Percentiles rank a stretch among this genome's conserved stretches.
phyloP scores from a whole-genome alignment of 2,797 vertebrate genomes.

The Simalia tracyae region DNA sequence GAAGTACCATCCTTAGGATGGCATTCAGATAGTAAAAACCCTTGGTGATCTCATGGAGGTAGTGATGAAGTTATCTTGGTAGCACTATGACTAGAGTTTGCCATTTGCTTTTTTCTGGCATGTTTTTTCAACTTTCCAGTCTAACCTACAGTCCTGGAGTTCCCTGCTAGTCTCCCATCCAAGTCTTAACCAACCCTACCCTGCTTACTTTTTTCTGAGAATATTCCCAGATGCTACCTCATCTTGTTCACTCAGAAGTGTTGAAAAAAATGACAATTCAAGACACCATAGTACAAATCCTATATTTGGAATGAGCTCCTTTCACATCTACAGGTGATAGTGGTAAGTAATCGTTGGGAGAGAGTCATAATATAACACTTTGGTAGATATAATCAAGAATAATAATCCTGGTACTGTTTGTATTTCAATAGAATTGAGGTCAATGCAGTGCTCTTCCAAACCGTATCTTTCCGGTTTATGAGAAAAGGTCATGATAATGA shows the following conservation, averaged over 20 bases:
- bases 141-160: not conserved
- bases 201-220: not conserved
- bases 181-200: not conserved
- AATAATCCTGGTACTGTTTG: not conserved
- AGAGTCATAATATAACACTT: not conserved
- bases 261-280: not conserved
- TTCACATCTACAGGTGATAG: not conserved
- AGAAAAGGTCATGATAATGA: not conserved
- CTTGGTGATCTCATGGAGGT: not conserved
- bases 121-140: not conserved
- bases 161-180: not conserved
- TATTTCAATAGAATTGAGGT: not conserved
- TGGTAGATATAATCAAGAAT: not conserved
- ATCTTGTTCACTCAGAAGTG: not conserved
- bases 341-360: not conserved
- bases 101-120: not conserved
- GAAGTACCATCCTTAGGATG: not conserved
- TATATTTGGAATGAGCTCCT: not conserved
- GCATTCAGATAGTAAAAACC: not conserved
- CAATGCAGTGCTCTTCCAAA: not conserved
- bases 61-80: not conserved
- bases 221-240: not conserved
- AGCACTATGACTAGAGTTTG: not conserved
- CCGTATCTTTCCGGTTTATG: not conserved
- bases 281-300: not conserved